Percentiles rank a stretch among this genome's conserved stretches.
Conservation (phyloP, 2,888 invertebrate species). For the Drosophila kanekoi region DNA sequence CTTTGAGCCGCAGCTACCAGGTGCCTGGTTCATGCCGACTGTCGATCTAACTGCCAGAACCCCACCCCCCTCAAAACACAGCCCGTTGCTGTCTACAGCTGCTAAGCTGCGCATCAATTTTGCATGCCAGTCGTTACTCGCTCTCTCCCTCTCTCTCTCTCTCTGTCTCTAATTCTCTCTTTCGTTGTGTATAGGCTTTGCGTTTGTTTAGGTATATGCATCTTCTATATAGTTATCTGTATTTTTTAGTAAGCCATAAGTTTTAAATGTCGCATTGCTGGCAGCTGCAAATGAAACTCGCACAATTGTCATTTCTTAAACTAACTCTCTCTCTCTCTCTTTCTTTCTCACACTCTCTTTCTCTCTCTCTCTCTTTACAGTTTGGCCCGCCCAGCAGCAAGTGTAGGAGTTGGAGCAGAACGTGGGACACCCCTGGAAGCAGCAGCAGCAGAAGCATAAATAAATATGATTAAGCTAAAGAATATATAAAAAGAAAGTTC, state of each 20-base stretch:
- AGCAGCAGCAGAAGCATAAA: conserved; percentile 64
- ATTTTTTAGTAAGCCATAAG: conserved; percentile 24
- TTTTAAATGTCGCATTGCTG: conserved; percentile 36
- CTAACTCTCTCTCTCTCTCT: conserved; percentile 15
- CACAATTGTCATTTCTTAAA: conserved; percentile 44
- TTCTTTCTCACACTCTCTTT: conserved; percentile 4
- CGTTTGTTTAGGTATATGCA: conserved; percentile 9
- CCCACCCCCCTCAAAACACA: not conserved
- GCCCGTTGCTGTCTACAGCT: not conserved
- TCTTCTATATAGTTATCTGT: conserved; percentile 5
- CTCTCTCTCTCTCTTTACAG: conserved; percentile 37
- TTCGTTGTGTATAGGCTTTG: conserved; percentile 51
- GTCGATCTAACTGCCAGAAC: conserved; percentile 32
- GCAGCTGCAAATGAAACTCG: conserved; percentile 27
- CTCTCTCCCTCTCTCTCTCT: conserved; percentile 1
- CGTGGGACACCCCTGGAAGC: conserved; percentile 11
- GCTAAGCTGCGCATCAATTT: conserved; percentile 70
- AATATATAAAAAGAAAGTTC: conserved; percentile 76
- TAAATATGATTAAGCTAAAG: conserved; percentile 79
- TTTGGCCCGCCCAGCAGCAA: not conserved
- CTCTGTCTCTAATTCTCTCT: not conserved
- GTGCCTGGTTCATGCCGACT: conserved; percentile 27
- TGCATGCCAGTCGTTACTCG: conserved; percentile 45
- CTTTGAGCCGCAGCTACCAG: conserved; percentile 22
- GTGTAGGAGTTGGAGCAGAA: conserved; percentile 1